Evolutionary conservation across 2,888 invertebrate species (phyloP).

Genomic region (Adelognathus sp.): DNA sequence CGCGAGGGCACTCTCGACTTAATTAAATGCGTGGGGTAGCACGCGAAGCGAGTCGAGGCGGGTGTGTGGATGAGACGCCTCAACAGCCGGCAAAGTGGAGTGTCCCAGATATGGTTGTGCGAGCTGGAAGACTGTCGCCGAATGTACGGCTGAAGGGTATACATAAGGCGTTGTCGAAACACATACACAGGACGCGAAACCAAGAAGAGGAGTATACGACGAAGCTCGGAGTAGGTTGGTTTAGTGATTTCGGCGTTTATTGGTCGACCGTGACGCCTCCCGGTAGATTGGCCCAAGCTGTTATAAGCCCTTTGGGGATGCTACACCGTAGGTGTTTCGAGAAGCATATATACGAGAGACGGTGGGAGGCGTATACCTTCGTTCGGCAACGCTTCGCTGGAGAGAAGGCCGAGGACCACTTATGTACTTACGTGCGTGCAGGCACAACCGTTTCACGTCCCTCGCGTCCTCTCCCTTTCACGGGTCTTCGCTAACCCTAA

Average conservation of each 20-base stretch:
- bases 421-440: constrained; percentile 55
- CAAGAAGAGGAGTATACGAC: not conserved
- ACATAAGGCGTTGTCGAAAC: constrained; percentile 40
- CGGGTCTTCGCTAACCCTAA: constrained; percentile 38
- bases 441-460: not conserved
- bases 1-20: constrained; percentile 71
- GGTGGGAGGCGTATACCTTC: constrained; percentile 45
- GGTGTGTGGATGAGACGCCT: constrained; percentile 26
- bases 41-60: constrained; percentile 10
- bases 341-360: constrained; percentile 36
- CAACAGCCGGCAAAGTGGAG: not conserved
- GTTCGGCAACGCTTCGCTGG: constrained; percentile 35
- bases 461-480: constrained; percentile 25
- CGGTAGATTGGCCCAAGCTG: constrained; percentile 77
- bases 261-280: constrained; percentile 76
- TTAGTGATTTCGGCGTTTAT: constrained; percentile 79
- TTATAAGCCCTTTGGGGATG: constrained; percentile 72
- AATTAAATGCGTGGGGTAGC: constrained; percentile 74
- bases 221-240: constrained; percentile 72
- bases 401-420: constrained; percentile 59
- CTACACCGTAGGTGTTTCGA: constrained; percentile 74
- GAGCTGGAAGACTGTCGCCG: constrained; percentile 45
- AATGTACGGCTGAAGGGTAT: constrained; percentile 34
- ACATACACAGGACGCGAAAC: constrained; percentile 11
- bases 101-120: constrained; percentile 28